Conservation (phyloP, 2,797 vertebrate genomes). For the Smutsia gigantea region DNA sequence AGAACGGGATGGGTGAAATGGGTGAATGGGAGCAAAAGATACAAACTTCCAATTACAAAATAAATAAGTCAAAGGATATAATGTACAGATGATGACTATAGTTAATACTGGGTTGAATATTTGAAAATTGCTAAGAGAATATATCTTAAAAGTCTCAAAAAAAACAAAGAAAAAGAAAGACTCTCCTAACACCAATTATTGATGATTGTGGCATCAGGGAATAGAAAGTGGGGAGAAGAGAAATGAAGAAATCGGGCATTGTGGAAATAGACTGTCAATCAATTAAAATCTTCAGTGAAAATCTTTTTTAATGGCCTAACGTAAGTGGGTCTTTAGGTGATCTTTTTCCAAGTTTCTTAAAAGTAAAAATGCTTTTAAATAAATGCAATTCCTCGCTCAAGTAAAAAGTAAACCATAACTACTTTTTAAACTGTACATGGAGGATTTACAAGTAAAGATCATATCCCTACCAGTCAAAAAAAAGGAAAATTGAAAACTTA, state of each 20-base stretch:
- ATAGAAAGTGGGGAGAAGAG: background rate
- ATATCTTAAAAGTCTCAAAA: background rate
- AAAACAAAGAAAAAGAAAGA: background rate
- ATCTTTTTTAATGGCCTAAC: background rate
- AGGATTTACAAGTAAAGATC: slow-evolving; percentile 10
- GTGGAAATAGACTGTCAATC: background rate
- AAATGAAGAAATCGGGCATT: background rate
- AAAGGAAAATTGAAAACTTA: background rate
- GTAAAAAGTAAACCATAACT: slow-evolving; percentile 31
- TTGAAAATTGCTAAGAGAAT: background rate
- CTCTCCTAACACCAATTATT: slow-evolving; percentile 1
- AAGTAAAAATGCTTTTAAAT: background rate
- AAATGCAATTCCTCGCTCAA: slow-evolving; percentile 30
- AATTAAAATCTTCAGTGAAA: background rate
- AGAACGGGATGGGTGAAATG: background rate
- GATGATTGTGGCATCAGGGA: background rate
- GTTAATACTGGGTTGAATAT: background rate
- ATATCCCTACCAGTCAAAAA: background rate
- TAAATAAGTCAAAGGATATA: background rate
- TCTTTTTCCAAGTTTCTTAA: background rate
- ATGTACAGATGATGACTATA: background rate
- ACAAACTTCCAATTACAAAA: background rate
- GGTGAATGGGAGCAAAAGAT: background rate
- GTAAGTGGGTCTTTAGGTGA: background rate
- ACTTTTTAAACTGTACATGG: background rate